Evolutionary conservation across 2,113 vertebrate species (phyloP), one percentile per base, ranked within the genome.

Genomic region (Toxostoma redivivum): DNA sequence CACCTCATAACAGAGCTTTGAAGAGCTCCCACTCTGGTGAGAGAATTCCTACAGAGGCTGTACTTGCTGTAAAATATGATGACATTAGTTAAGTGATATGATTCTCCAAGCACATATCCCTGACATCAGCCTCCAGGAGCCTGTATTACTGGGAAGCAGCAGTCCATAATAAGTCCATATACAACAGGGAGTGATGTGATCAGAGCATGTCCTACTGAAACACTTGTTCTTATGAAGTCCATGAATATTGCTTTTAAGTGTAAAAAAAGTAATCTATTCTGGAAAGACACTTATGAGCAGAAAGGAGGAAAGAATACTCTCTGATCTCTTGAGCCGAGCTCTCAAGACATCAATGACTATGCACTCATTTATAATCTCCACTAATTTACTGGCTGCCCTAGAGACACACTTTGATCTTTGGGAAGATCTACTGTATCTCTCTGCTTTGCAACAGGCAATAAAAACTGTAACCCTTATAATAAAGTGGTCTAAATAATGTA

Each of bases 351-450:
- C 96, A 96, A 88, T 95, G 94, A 84, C 94, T 94, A 12, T 58
- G 67, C 71, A 67, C 81, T 95, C 92, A 92, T 96, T 96, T 97
- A 94, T 95, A 97, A 97, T 93, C 94, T 95, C 81, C 76, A 82
- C 94, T 97, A 96, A 96, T 97, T 97, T 97, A 92, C 84, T 78
- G 81, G 48, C 92, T 96, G 95, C 90, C 96, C 95, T 86, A 93
- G 96, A 96, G 96, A 96, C 93, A 96, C 90, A 90, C 94, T 97
- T 97, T 97, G 96, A 97, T 97, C 93, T 97, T 86, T 82, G 84
- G 61, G 86, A 97, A 96, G 96, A 97, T 96, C 95, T 95, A 82
- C 84, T 95, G 54, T 92, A 95, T 91, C 89, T 85, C 66, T 62
- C 93, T 95, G 80, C 88, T 80, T 77, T 91, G 93, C 92, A 97